Percentiles rank a stretch among this genome's conserved stretches.
Evolutionary conservation across 1,140 invertebrate species (phyloP).

Genomic region (Tenebrio molitor): DNA sequence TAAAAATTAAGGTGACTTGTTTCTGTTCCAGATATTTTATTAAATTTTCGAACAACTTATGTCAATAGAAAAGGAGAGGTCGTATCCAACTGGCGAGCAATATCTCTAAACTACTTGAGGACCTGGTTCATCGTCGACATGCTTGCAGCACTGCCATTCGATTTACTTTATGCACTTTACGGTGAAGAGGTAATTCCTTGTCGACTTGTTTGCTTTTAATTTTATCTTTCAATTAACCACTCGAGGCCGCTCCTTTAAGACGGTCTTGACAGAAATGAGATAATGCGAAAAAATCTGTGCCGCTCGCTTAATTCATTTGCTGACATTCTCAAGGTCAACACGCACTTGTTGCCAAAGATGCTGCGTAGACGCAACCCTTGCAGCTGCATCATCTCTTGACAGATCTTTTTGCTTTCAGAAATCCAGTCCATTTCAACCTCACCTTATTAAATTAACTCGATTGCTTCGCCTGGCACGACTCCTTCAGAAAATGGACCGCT

Average conservation of each 20-base stretch:
- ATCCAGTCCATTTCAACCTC: conserved; percentile 82
- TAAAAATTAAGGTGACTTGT: not conserved
- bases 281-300: too few species aligned
- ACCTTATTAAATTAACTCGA: conserved; percentile 95
- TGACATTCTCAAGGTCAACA: too few species aligned
- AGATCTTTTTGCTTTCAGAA: conserved; percentile 69
- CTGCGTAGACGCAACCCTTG: too few species aligned
- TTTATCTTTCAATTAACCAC: not conserved
- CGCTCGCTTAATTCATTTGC: too few species aligned
- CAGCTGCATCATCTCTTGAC: too few species aligned
- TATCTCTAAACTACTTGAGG: conserved; percentile 92
- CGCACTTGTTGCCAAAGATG: too few species aligned
- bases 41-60: conserved; percentile 99
- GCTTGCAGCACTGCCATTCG: conserved; percentile 95
- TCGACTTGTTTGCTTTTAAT: conserved; percentile 5
- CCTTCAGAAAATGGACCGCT: conserved; percentile 97
- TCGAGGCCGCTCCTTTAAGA: too few species aligned
- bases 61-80: conserved; percentile 99
- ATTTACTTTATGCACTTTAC: conserved; percentile 92
- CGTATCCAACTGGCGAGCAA: conserved; percentile 90
- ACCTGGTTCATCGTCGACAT: conserved; percentile 97
- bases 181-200: conserved; percentile 80
- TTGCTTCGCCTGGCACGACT: conserved; percentile 91
- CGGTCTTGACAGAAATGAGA: not conserved
- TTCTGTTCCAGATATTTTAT: conserved; percentile 88